Conservation (phyloP, 2,113 vertebrate species). For the Neogobius melanostomus region DNA sequence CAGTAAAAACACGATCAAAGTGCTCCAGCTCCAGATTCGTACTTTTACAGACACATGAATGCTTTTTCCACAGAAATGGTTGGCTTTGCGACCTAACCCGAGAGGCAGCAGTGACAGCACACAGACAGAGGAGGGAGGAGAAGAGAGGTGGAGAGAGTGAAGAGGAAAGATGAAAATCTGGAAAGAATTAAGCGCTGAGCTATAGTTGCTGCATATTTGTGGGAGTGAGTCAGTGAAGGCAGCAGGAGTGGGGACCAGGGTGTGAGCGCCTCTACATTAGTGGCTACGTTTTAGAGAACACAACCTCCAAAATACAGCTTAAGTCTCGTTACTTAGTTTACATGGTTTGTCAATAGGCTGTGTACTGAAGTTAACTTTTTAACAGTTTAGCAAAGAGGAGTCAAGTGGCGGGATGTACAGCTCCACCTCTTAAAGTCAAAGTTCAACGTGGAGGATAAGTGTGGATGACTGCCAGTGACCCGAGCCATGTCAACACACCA, state of each 20-base stretch:
- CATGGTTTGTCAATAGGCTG: background rate
- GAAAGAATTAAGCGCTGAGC: conserved; percentile 75
- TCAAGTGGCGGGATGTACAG: conserved; percentile 37
- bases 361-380: background rate
- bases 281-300: conserved; percentile 22
- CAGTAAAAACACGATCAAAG: background rate
- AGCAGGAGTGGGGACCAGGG: conserved; percentile 42
- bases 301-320: conserved; percentile 13
- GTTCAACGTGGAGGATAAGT: conserved; percentile 58
- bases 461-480: conserved; percentile 55
- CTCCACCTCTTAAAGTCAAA: conserved; percentile 58
- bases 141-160: conserved; percentile 35
- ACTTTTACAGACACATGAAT: conserved; percentile 9
- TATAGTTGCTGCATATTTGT: conserved; percentile 72
- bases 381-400: conserved; percentile 22
- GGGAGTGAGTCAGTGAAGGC: conserved; percentile 70
- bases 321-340: background rate
- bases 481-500: conserved; percentile 58
- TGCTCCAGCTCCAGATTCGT: background rate
- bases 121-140: conserved; percentile 27
- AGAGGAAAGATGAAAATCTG: conserved; percentile 62
- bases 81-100: conserved; percentile 42
- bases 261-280: conserved; percentile 42
- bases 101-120: conserved; percentile 51
- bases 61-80: conserved; percentile 6